phyloP scores from a whole-genome alignment of 2,888 invertebrate genomes.

The Archaeoteleia sp. region DNA sequence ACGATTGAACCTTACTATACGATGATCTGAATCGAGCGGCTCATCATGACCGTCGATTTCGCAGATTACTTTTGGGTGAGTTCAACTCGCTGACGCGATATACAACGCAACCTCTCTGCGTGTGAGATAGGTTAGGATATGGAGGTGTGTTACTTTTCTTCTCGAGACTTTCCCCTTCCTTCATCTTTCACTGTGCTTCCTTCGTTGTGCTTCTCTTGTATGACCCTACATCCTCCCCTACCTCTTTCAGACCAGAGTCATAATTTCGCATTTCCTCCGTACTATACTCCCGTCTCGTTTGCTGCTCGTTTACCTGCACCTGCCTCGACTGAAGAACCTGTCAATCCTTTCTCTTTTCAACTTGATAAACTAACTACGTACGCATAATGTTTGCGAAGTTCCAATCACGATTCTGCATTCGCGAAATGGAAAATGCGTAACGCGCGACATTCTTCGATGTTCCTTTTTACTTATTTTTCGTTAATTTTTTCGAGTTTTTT shows the following conservation, averaged over 20 bases:
- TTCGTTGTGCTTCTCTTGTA: too few relatives aligned
- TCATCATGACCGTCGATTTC: conserved; percentile 78
- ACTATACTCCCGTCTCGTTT: not conserved
- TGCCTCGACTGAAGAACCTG: conserved; percentile 16
- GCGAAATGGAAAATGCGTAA: too few relatives aligned
- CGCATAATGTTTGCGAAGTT: too few relatives aligned
- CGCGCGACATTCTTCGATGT: too few relatives aligned
- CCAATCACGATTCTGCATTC: too few relatives aligned
- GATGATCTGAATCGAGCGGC: conserved; percentile 62
- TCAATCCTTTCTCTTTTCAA: conserved; percentile 28
- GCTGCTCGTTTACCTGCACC: conserved; percentile 6
- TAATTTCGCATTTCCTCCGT: conserved; percentile 10
- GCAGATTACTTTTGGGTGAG: conserved; percentile 79
- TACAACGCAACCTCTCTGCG: not conserved
- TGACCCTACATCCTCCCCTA: too few relatives aligned
- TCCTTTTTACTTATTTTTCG: too few relatives aligned
- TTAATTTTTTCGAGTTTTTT: too few relatives aligned
- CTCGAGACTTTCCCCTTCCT: not conserved
- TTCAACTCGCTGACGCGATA: conserved; percentile 35
- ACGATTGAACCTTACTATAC: conserved; percentile 59
- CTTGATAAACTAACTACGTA: too few relatives aligned
- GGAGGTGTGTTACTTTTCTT: conserved; percentile 6
- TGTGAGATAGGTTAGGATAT: conserved; percentile 23
- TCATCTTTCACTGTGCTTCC: too few relatives aligned
- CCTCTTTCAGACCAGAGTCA: too few relatives aligned